Base-by-base conservation (phyloP, 2,888 invertebrate genomes). In the Schizotus pectinicornis region DNA sequence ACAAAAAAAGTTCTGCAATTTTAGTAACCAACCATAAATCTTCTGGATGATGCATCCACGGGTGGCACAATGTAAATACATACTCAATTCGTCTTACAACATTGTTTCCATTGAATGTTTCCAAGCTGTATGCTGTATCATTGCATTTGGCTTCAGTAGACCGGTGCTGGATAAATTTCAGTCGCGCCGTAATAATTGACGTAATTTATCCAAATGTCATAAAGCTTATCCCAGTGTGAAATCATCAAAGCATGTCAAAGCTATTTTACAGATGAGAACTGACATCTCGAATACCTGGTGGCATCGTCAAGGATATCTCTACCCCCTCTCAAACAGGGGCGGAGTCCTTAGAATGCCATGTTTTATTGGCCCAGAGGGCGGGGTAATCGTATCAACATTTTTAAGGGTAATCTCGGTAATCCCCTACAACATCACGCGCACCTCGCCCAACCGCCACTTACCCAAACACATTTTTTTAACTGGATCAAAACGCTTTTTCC, bases 341-440 rank as follows among this genome's bases (percentile, higher is more conserved):
- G 63, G 58, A 60, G 60, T 58, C 51, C 50, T 50, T 51, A 53
- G 47, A 57, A 51, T 58, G 55, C 56, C 54, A 58, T 64, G 58
- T 64, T 60, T 61, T 59, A 66, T 66, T 66, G 66, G 66, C 61
- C 63, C 56, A 56, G 59, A 66, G 66, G 22, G 66, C 66, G 66
- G 66, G 56, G 64, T 66, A 66, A 66, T 66, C 66, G 54, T 60
- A 64, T 66, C 59, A 64, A 55, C 48, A 34, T 59, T 56, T 53
- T 59, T 50, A 32, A 14, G 34, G 36, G 43, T 66, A 66, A 66
- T 66, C 52, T 55, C 51, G 38, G 37, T 64, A 66, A 66, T 66
- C 66, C 61, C 41, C 59, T 52, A 6, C 7, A 7, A 34, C n/a
- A 31, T 42, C 32, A 49, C 38, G 37, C 38, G 22, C 39, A 11